phyloP scores from a whole-genome alignment of 2,797 vertebrate genomes.

The Epinephelus malabaricus region DNA sequence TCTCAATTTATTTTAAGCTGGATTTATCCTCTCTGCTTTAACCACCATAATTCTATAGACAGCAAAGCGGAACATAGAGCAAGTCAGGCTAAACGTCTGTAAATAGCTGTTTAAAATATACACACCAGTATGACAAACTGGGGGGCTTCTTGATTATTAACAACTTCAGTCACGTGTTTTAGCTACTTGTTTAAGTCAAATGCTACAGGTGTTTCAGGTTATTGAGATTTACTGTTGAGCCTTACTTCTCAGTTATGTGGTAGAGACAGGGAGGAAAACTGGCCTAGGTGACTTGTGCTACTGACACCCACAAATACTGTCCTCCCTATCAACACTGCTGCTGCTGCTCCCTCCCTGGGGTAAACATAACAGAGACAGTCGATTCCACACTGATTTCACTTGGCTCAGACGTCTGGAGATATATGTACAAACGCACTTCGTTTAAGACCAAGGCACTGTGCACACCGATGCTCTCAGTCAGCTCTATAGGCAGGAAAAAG shows the following conservation, averaged over 20 bases:
- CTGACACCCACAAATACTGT: conserved; percentile 44
- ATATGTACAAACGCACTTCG: conserved; percentile 28
- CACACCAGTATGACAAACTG: neutral
- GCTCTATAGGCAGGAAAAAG: neutral
- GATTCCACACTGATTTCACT: conserved; percentile 65
- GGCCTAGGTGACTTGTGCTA: conserved; percentile 29
- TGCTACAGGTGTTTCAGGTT: conserved; percentile 30
- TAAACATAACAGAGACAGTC: conserved; percentile 71
- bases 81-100: neutral
- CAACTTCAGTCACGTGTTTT: conserved; percentile 1
- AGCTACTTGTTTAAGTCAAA: neutral
- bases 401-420: conserved; percentile 43
- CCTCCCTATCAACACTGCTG: conserved; percentile 29
- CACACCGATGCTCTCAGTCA: conserved; percentile 14
- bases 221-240: conserved; percentile 3
- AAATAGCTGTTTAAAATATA: neutral
- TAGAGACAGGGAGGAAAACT: neutral
- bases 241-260: neutral
- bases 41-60: conserved; percentile 1
- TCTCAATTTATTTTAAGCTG: conserved; percentile 18
- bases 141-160: neutral
- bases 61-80: neutral
- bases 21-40: conserved; percentile 27
- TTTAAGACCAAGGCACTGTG: conserved; percentile 27
- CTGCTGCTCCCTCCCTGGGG: conserved; percentile 39